Evolutionary conservation across 2,113 vertebrate genomes (phyloP).

Genomic region (Oncorhynchus nerka): DNA sequence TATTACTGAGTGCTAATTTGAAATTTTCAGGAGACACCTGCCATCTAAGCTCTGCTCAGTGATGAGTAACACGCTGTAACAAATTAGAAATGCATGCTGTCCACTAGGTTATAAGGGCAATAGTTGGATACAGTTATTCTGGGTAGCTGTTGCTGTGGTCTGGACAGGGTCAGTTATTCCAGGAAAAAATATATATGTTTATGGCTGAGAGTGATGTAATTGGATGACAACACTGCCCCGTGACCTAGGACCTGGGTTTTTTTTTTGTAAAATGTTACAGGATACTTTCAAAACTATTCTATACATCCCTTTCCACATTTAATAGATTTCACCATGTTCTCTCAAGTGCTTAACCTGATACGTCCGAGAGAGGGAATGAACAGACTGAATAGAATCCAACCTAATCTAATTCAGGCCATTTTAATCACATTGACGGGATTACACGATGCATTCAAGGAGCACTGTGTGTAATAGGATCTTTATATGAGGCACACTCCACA

Average conservation of each 20-base stretch:
- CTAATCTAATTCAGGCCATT: slow-evolving; percentile 70
- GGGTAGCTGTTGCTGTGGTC: background rate
- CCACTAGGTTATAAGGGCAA: background rate
- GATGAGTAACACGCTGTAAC: background rate
- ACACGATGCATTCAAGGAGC: slow-evolving; percentile 60
- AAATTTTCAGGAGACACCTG: slow-evolving; percentile 13
- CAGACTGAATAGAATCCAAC: slow-evolving; percentile 63
- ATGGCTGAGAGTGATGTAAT: too few relatives aligned
- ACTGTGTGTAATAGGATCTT: slow-evolving; percentile 65
- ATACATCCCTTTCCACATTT: background rate
- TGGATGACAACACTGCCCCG: too few relatives aligned
- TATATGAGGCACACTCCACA: slow-evolving; percentile 50
- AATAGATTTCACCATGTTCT: background rate
- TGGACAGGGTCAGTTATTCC: too few relatives aligned
- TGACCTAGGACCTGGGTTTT: too few relatives aligned
- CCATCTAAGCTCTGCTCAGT: background rate
- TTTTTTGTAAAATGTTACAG: too few relatives aligned
- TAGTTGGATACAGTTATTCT: background rate
- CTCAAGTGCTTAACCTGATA: background rate
- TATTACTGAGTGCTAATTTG: slow-evolving; percentile 14
- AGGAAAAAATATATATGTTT: too few relatives aligned
- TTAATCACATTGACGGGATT: slow-evolving; percentile 63
- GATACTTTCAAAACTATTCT: background rate
- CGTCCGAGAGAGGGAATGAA: slow-evolving; percentile 52
- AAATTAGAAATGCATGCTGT: background rate